A percentile compares a stretch with the other conserved stretches of the same genome.
phyloP scores from a whole-genome alignment of 1,140 invertebrate species.

The Mesaphorura yosii region DNA sequence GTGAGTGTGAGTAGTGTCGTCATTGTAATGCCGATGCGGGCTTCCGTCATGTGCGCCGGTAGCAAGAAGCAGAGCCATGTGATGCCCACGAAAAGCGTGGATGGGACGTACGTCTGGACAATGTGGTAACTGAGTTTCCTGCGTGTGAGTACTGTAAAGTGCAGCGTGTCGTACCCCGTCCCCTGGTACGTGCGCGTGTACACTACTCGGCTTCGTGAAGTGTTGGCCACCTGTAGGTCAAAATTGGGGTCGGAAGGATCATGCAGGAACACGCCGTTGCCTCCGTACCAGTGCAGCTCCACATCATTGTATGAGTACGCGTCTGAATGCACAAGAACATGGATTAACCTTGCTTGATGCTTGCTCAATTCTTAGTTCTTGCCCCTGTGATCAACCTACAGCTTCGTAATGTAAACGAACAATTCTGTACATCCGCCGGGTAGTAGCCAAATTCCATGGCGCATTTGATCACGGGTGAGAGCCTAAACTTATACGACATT shows the following conservation, averaged over 20 bases:
- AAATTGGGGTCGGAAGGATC: background rate
- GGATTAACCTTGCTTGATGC: no score
- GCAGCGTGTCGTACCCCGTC: background rate
- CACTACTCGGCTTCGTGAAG: background rate
- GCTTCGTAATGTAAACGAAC: background rate
- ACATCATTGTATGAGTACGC: background rate
- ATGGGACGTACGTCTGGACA: constrained; percentile 6
- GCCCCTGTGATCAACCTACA: background rate
- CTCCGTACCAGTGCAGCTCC: background rate
- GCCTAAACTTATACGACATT: no score
- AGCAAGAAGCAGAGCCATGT: constrained; percentile 2
- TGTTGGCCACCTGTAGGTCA: background rate
- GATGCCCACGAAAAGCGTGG: background rate
- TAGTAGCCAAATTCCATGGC: constrained; percentile 1
- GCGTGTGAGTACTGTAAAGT: constrained; percentile 2
- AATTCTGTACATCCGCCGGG: constrained; percentile 1
- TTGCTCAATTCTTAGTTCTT: background rate
- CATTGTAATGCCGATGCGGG: no score
- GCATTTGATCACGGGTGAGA: background rate
- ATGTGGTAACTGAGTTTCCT: constrained; percentile 4
- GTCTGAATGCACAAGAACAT: background rate
- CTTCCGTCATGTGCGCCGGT: no score
- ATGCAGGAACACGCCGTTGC: background rate
- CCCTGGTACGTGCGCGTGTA: background rate
- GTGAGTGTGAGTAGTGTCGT: constrained; percentile 36